Base-by-base conservation (phyloP, 2,797 vertebrate species). In the Tapera naevia region DNA sequence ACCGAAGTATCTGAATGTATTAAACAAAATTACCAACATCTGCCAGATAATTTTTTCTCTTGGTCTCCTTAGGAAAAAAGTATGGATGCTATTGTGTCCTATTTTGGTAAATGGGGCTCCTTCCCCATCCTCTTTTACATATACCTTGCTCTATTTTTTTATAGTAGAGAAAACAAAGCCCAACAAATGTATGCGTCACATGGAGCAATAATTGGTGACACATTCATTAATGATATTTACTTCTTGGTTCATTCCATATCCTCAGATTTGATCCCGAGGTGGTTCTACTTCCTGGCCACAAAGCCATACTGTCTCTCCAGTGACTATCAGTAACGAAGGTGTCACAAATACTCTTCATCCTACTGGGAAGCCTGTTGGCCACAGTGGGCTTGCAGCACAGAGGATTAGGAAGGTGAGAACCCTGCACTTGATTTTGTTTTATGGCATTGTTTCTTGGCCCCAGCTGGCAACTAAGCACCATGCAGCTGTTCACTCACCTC, bases 11-110 rank as follows among this genome's bases (percentile, higher is more conserved):
- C 78, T 35, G 33, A 90, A 70, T 66, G 76, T 88, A 75, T 84
- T 88, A 82, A 73, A 48, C 70, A 86, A 72, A 62, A 56, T 45
- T 33, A 89, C 58, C 86, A 88, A 93, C 76, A 95, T 58, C 86
- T 90, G 90, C 88, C 95, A 95, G 58, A 25, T 75, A 61, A 3
- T 64, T 75, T 80, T 81, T 67, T 3, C 33, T 84, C 50, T 69
- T 27, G 7, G 19, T 67, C 46, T 93, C 57, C 64, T 86, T 45
- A 21, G 65, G 37, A 45, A 21, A 73, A 83, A 22, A 54, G 18
- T 3, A 35, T 1, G 39, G 41, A 25, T 57, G 50, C 53, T 37
- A 54, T 14, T 57, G 32, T 32, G 56, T 62, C 86, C 56, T 82
- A 33, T 71, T 95, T 89, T 88, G 72, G 23, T 30, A 60, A 51